phyloP scores from a whole-genome alignment of 1,140 invertebrate species.

The Hylaeus anthracinus region DNA sequence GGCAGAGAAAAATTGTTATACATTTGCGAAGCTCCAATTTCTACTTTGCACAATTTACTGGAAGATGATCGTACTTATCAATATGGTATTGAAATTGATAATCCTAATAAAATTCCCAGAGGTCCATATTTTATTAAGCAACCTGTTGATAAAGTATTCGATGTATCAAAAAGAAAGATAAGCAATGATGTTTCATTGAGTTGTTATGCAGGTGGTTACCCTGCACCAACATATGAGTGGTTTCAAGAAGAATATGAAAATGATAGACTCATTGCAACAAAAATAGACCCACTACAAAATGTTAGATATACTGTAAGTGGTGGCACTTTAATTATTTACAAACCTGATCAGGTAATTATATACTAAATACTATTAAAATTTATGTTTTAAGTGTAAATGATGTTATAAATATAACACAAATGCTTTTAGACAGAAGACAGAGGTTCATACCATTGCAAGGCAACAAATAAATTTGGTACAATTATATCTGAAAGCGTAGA shows the following conservation, averaged over 20 bases:
- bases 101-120: slow-evolving; percentile 90
- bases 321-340: slow-evolving; percentile 93
- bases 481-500: slow-evolving; percentile 94
- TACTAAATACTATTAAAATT: slow-evolving; percentile 22
- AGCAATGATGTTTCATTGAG: slow-evolving; percentile 89
- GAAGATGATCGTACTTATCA: slow-evolving; percentile 90
- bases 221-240: slow-evolving; percentile 95
- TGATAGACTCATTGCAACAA: slow-evolving; percentile 85
- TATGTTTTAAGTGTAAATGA: slow-evolving; percentile 10
- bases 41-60: slow-evolving; percentile 84
- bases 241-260: slow-evolving; percentile 93
- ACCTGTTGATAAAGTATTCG: slow-evolving; percentile 91
- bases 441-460: slow-evolving; percentile 95
- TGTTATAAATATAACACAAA: neutral
- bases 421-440: slow-evolving; percentile 85
- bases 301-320: slow-evolving; percentile 92
- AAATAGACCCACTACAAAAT: slow-evolving; percentile 90
- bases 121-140: slow-evolving; percentile 95
- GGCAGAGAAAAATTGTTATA: slow-evolving; percentile 89
- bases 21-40: slow-evolving; percentile 92
- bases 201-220: slow-evolving; percentile 94
- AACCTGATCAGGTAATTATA: slow-evolving; percentile 86
- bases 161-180: slow-evolving; percentile 86
- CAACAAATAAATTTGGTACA: slow-evolving; percentile 93
- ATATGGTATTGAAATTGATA: slow-evolving; percentile 89